Percentiles rank a stretch among this genome's conserved stretches.
Conservation (phyloP, 2,113 vertebrate genomes). For the Dendropsophus ebraccatus region DNA sequence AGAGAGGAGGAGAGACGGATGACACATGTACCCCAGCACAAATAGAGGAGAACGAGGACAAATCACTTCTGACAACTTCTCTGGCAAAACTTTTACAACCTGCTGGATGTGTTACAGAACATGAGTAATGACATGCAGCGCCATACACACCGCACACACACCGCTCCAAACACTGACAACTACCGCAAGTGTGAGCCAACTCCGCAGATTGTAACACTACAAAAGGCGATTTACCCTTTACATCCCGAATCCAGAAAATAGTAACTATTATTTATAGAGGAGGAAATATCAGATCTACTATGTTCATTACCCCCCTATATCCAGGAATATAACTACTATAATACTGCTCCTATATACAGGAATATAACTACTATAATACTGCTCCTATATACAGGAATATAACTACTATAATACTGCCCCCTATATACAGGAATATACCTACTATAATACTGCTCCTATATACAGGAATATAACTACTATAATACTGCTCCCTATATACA, state of each 20-base stretch:
- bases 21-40: too few species aligned
- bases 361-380: neutral
- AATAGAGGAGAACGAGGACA: too few species aligned
- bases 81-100: neutral
- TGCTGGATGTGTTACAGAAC: neutral
- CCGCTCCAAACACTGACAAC: neutral
- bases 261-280: too few species aligned
- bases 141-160: neutral
- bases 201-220: neutral
- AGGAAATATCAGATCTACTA: too few species aligned
- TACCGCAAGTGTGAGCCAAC: neutral
- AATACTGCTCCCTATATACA: neutral
- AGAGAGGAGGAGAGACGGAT: too few species aligned
- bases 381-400: neutral
- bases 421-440: neutral
- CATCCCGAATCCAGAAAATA: too few species aligned
- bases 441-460: neutral
- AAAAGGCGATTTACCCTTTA: neutral
- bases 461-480: neutral
- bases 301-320: neutral
- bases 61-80: neutral
- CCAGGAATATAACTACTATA: neutral
- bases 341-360: neutral
- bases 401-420: too few species aligned
- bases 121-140: neutral